phyloP scores from a whole-genome alignment of 1,140 invertebrate genomes.

The Dreissena polymorpha region DNA sequence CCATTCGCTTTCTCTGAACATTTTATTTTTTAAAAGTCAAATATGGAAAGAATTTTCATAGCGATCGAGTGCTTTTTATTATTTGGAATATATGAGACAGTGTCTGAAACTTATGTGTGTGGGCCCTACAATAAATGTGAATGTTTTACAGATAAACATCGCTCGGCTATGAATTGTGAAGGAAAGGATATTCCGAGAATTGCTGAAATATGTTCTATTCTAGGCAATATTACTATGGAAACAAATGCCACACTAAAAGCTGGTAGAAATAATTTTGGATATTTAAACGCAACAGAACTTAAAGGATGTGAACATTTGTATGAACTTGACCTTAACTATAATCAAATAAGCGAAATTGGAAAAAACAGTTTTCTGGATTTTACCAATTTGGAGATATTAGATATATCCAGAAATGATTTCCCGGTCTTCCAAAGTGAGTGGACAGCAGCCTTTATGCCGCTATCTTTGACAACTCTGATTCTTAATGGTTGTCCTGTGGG shows the following conservation, averaged over 20 bases:
- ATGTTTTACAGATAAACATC: too few species aligned
- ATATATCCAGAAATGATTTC: constrained; percentile 2
- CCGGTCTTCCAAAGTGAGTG: not conserved
- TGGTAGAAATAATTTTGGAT: not conserved
- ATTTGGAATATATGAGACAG: too few species aligned
- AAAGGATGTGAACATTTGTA: constrained; percentile 31
- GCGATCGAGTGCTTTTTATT: too few species aligned
- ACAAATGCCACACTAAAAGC: not conserved
- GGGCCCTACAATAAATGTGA: too few species aligned
- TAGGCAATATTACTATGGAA: not conserved
- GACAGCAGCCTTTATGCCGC: not conserved
- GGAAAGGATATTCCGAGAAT: not conserved
- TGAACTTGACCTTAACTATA: constrained; percentile 23
- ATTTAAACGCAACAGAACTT: constrained; percentile 5
- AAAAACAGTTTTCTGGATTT: not conserved
- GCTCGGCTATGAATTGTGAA: constrained; percentile 3
- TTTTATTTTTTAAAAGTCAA: too few species aligned
- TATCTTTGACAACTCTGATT: not conserved
- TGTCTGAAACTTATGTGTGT: too few species aligned
- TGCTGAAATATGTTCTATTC: not conserved
- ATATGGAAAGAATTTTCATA: too few species aligned
- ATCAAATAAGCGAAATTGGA: constrained; percentile 15
- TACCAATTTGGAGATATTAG: not conserved
- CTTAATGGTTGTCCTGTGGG: not conserved
- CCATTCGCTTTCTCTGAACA: too few species aligned